Percentiles rank a stretch among this genome's conserved stretches.
Evolutionary conservation across 1,140 invertebrate genomes (phyloP).

Genomic region (silkworm (Bombyx mori)): ASM3026992v2 NC_085131.1:5669501-5670000

Average conservation of each 20-base stretch:
- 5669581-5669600: conserved; percentile 9
- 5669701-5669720: conserved; percentile 9
- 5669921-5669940: conserved; percentile 43
- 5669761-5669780: conserved; percentile 42
- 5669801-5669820: conserved; percentile 35
- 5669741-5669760: conserved; percentile 27
- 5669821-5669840: conserved; percentile 26
- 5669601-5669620: conserved; percentile 6
- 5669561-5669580: background rate
- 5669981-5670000: background rate
- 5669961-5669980: conserved; percentile 25
- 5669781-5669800: conserved; percentile 31
- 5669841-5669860: conserved; percentile 45
- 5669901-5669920: conserved; percentile 47
- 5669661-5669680: conserved; percentile 2
- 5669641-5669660: conserved; percentile 12
- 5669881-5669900: conserved; percentile 34
- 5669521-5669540: too few relatives aligned
- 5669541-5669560: conserved; percentile 1
- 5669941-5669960: conserved; percentile 32
- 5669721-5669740: conserved; percentile 9
- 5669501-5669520: too few relatives aligned
- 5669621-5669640: conserved; percentile 7
- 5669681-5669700: background rate
- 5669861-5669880: conserved; percentile 40